These are phyloP conservation scores for Charina bottae DNA, from an alignment of 2,113 vertebrate species.

Conservation along the genomic window DNA sequence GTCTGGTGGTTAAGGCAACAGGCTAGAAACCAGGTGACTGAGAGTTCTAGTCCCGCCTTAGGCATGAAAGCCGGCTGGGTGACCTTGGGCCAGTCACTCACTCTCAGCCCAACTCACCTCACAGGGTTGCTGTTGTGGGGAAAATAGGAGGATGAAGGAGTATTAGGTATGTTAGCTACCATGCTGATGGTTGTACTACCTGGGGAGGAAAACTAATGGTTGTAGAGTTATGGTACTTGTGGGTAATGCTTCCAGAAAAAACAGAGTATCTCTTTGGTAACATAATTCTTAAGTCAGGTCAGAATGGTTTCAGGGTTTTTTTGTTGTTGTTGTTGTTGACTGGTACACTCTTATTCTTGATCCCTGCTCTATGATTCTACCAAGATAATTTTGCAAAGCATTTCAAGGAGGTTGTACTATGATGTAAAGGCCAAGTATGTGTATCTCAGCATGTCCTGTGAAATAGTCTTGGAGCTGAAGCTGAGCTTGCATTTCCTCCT, in stretches of 20 bases:
- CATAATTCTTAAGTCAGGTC: not conserved
- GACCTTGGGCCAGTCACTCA: too few relatives aligned
- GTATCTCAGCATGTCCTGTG: not conserved
- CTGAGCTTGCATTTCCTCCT: not conserved
- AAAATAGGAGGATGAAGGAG: too few relatives aligned
- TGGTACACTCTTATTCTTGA: not conserved
- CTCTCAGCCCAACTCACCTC: too few relatives aligned
- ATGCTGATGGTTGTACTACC: not conserved
- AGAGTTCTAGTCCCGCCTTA: too few relatives aligned
- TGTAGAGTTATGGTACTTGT: not conserved
- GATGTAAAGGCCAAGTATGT: not conserved
- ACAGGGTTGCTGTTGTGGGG: too few relatives aligned
- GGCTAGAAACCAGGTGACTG: too few relatives aligned
- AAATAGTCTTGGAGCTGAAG: not conserved
- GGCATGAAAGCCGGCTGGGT: too few relatives aligned
- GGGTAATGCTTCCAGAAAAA: not conserved
- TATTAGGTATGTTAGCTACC: too few relatives aligned
- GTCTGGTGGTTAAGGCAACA: too few relatives aligned
- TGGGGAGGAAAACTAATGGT: not conserved
- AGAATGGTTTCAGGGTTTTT: not conserved
- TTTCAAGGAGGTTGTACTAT: not conserved
- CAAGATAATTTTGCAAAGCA: not conserved
- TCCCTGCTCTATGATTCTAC: not conserved
- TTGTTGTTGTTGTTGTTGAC: not conserved
- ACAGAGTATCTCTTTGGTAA: not conserved